These are phyloP conservation scores for Emesis russula DNA, from an alignment of 2,888 invertebrate genomes.

Conservation along the genomic window DNA sequence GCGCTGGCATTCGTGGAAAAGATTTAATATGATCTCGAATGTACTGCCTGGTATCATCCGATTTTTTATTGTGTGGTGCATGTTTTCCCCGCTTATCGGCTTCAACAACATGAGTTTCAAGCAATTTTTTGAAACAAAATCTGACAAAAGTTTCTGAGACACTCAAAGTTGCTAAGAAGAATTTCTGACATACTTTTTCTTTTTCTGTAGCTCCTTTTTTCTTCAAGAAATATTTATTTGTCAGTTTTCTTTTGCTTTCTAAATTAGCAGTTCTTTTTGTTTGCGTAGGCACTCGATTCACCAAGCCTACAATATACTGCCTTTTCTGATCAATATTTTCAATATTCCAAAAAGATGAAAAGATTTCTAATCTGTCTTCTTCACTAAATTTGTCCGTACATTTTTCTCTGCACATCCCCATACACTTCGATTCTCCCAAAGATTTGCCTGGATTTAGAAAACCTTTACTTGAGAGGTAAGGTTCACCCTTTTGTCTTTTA, in stretches of 20 bases:
- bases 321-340: constrained; percentile 68
- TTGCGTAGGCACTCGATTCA: constrained; percentile 50
- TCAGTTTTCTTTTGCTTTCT: constrained; percentile 42
- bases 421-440: constrained; percentile 57
- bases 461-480: constrained; percentile 69
- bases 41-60: too few species aligned
- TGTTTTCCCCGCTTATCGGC: too few species aligned
- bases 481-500: constrained; percentile 73
- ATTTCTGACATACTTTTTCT: constrained; percentile 53
- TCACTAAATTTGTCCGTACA: constrained; percentile 65
- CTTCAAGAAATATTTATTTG: constrained; percentile 57
- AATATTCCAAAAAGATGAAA: constrained; percentile 71
- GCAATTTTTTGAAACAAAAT: constrained; percentile 62
- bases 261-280: constrained; percentile 46
- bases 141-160: constrained; percentile 61
- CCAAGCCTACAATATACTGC: constrained; percentile 68
- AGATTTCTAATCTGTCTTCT: constrained; percentile 63
- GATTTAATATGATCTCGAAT: too few species aligned
- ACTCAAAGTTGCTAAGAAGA: constrained; percentile 60
- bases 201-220: constrained; percentile 2
- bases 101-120: too few species aligned
- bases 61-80: too few species aligned
- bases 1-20: too few species aligned
- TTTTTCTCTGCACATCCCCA: constrained; percentile 66
- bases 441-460: constrained; percentile 68